Conservation (phyloP, 2,888 invertebrate species). For the Lypha dubia region DNA sequence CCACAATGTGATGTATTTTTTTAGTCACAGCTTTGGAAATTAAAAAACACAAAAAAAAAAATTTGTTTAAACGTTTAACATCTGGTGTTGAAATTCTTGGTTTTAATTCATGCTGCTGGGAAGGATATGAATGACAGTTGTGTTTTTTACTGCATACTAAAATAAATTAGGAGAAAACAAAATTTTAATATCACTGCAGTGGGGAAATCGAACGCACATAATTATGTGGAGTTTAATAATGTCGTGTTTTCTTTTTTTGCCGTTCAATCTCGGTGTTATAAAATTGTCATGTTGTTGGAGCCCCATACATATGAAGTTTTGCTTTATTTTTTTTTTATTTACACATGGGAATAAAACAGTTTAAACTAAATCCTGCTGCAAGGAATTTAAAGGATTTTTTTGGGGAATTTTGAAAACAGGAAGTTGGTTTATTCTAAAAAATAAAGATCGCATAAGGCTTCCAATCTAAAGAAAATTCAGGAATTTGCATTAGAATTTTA, state of each 20-base stretch:
- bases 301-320: slow-evolving; percentile 16
- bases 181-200: slow-evolving; percentile 40
- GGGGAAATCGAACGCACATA: slow-evolving; percentile 59
- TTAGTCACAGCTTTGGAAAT: slow-evolving; percentile 49
- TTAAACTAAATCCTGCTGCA: background rate
- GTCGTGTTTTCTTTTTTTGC: background rate
- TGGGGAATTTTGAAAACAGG: slow-evolving; percentile 23
- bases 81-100: slow-evolving; percentile 71
- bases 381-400: slow-evolving; percentile 59
- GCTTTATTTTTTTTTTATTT: background rate
- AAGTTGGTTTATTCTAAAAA: slow-evolving; percentile 2
- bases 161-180: too few relatives aligned
- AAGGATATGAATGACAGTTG: slow-evolving; percentile 67
- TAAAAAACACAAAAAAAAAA: slow-evolving; percentile 40
- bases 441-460: too few relatives aligned
- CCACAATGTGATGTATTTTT: slow-evolving; percentile 34
- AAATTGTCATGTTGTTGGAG: slow-evolving; percentile 59
- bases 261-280: slow-evolving; percentile 35
- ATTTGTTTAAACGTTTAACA: slow-evolving; percentile 62
- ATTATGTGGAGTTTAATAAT: slow-evolving; percentile 32
- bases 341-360: slow-evolving; percentile 43
- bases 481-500: too few relatives aligned
- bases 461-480: too few relatives aligned
- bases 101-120: background rate
- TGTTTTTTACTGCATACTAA: slow-evolving; percentile 36